Evolutionary conservation across 2,797 vertebrate genomes (phyloP).

Genomic region (Chiloscyllium punctatum): DNA sequence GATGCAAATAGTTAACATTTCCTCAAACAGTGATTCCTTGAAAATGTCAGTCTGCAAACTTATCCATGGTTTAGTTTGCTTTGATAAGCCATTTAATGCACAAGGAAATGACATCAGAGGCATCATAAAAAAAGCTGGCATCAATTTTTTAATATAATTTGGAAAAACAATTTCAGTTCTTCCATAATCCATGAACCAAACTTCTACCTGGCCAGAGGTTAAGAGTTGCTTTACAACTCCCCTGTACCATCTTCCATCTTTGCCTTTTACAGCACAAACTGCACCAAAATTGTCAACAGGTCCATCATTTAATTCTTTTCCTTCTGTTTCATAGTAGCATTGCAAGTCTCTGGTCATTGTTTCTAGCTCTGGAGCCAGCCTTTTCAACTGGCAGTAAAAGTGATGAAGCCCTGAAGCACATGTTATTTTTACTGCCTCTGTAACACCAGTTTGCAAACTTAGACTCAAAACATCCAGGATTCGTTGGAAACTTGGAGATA

Average conservation of each 20-base stretch:
- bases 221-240: conserved; percentile 75
- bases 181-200: conserved; percentile 85
- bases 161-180: conserved; percentile 67
- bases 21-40: conserved; percentile 64
- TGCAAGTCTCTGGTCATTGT: conserved; percentile 64
- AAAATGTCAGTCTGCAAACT: conserved; percentile 64
- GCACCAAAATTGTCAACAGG: conserved; percentile 65
- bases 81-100: conserved; percentile 59
- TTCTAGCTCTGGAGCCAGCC: conserved; percentile 60
- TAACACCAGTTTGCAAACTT: conserved; percentile 58
- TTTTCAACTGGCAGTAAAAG: conserved; percentile 77
- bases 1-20: conserved; percentile 58
- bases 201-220: conserved; percentile 61
- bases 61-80: conserved; percentile 51
- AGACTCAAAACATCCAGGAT: conserved; percentile 61
- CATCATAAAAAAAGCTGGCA: conserved; percentile 59
- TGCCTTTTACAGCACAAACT: conserved; percentile 76
- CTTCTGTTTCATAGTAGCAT: conserved; percentile 55
- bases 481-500: conserved; percentile 54
- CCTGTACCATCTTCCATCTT: conserved; percentile 77
- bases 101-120: conserved; percentile 77
- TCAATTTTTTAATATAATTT: conserved; percentile 64
- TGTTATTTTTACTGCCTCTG: conserved; percentile 63
- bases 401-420: conserved; percentile 64
- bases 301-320: conserved; percentile 46